A percentile compares a stretch with the other conserved stretches of the same genome.
Evolutionary conservation across 2,888 invertebrate species (phyloP).

Genomic region (Diadegma fenestrale): DNA sequence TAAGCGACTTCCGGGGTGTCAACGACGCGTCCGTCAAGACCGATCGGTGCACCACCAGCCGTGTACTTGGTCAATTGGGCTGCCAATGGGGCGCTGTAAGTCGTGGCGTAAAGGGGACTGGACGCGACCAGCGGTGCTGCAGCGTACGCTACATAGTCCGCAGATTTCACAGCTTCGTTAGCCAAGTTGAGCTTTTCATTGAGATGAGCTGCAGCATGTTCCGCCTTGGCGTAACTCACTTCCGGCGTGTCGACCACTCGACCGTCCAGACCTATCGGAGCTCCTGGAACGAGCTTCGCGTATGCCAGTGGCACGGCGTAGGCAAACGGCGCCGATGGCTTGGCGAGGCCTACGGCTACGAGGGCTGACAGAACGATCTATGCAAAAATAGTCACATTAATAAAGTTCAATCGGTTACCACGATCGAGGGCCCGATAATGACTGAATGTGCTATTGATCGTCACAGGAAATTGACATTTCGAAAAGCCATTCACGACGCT

Average conservation of each 20-base stretch:
- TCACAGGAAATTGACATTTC: neutral
- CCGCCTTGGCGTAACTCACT: conserved; percentile 75
- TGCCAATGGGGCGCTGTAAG: conserved; percentile 41
- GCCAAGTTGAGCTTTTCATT: conserved; percentile 77
- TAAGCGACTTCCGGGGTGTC: conserved; percentile 82
- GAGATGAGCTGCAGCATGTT: conserved; percentile 75
- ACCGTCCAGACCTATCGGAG: conserved; percentile 76
- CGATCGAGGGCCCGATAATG: neutral
- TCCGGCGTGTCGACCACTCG: conserved; percentile 76
- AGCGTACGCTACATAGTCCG: conserved; percentile 65
- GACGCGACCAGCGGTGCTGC: conserved; percentile 35
- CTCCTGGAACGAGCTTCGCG: conserved; percentile 68
- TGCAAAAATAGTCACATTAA: conserved; percentile 7
- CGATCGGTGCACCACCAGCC: conserved; percentile 78
- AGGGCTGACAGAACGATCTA: conserved; percentile 74
- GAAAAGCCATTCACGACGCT: neutral
- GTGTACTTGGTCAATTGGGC: conserved; percentile 58
- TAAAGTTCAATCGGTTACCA: neutral
- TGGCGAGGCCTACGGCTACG: conserved; percentile 73
- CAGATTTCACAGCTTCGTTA: conserved; percentile 76
- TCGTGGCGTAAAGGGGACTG: conserved; percentile 46
- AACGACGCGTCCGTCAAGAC: conserved; percentile 81
- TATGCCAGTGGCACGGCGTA: conserved; percentile 60
- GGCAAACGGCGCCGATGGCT: conserved; percentile 55
- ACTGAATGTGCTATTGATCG: neutral